Evolutionary conservation across 1,140 invertebrate species (phyloP).

Genomic region (Sipha flava): DNA sequence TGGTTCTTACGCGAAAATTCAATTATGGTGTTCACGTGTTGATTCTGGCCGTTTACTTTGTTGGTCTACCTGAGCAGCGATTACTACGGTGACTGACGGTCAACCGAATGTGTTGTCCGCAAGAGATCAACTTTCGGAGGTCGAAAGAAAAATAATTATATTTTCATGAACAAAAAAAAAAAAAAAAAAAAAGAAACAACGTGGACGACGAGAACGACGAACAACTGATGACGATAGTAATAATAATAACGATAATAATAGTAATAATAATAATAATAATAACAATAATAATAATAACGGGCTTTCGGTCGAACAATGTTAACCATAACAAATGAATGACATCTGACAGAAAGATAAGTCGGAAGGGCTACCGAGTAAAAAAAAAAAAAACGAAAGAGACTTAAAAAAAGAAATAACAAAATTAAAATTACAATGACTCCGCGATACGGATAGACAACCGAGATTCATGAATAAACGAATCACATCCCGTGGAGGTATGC

Average conservation of each 20-base stretch:
- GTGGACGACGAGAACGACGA: background rate
- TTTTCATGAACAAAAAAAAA: too few relatives aligned
- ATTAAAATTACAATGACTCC: conserved; percentile 32
- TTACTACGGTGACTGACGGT: background rate
- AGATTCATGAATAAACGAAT: conserved; percentile 32
- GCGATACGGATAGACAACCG: conserved; percentile 25
- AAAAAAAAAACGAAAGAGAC: background rate
- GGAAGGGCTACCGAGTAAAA: conserved; percentile 9
- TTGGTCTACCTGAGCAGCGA: background rate
- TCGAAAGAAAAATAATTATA: too few relatives aligned
- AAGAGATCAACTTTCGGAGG: too few relatives aligned
- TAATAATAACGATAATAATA: background rate
- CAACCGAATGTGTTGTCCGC: background rate
- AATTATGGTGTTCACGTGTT: background rate
- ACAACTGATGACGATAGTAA: background rate
- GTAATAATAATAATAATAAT: conserved; percentile 15
- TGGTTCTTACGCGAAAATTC: background rate
- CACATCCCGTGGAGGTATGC: conserved; percentile 13
- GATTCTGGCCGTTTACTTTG: background rate
- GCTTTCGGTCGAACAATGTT: conserved; percentile 32
- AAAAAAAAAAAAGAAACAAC: background rate
- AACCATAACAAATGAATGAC: conserved; percentile 32
- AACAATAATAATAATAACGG: conserved; percentile 43
- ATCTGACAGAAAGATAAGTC: conserved; percentile 32
- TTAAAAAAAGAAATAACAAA: conserved; percentile 25